Conservation (phyloP, 2,113 vertebrate species). For the Pollimyrus isidori region DNA sequence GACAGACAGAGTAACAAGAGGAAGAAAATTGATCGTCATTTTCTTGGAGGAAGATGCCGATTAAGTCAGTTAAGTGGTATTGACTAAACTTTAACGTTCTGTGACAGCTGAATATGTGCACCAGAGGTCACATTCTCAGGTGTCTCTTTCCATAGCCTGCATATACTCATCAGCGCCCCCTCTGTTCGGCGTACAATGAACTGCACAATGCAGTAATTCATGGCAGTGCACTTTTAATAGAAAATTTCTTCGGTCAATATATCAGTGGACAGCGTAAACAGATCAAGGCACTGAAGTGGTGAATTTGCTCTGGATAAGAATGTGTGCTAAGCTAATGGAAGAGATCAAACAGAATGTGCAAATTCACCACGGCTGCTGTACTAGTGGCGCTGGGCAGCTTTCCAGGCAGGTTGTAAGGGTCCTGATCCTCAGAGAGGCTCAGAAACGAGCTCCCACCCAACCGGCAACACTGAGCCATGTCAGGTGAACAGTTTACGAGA, state of each 20-base stretch:
- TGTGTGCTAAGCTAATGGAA: not conserved
- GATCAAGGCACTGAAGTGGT: not conserved
- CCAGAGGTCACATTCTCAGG: not conserved
- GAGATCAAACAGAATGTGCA: not conserved
- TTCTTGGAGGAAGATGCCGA: conserved; percentile 13
- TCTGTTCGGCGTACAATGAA: too few species aligned
- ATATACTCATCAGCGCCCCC: not conserved
- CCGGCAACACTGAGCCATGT: not conserved
- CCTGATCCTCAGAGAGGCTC: not conserved
- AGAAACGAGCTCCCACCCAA: not conserved
- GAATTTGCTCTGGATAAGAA: conserved; percentile 3
- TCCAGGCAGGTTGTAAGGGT: not conserved
- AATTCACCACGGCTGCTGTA: not conserved
- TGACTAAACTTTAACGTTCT: not conserved
- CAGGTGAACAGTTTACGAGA: not conserved
- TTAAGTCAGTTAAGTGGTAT: conserved; percentile 12
- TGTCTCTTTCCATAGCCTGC: not conserved
- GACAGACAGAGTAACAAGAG: conserved; percentile 13
- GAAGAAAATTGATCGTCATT: not conserved
- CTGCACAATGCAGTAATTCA: not conserved
- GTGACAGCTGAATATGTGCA: not conserved
- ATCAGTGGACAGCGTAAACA: not conserved
- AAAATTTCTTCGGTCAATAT: not conserved
- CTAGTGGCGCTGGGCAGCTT: not conserved
- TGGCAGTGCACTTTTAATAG: not conserved